Evolutionary conservation across 2,113 vertebrate species (phyloP).

Genomic region (Phaethon lepturus): DNA sequence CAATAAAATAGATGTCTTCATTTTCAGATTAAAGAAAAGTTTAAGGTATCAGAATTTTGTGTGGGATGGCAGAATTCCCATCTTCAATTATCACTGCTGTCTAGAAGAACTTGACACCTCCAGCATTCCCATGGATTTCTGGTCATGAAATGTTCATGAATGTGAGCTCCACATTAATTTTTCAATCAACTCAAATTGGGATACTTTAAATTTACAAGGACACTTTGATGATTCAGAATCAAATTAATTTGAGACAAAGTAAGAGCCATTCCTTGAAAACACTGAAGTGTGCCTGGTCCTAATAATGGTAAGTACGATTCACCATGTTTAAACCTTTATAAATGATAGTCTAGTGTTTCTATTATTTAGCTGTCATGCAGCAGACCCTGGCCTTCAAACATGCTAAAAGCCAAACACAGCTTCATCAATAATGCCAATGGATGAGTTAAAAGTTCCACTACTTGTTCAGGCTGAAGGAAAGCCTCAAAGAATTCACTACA

Average conservation of each 20-base stretch:
- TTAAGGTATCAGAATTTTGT: not conserved
- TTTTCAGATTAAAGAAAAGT: not conserved
- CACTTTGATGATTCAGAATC: not conserved
- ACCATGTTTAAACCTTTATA: not conserved
- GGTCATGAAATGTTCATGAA: not conserved
- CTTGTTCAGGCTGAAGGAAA: not conserved
- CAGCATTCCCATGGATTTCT: not conserved
- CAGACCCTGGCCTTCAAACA: not conserved
- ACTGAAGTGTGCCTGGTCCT: not conserved
- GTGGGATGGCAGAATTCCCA: not conserved
- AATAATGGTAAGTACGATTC: not conserved
- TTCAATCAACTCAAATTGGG: not conserved
- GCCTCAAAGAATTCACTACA: slow-evolving; percentile 32
- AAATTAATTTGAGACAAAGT: not conserved
- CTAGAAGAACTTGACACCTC: not conserved
- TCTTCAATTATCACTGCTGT: not conserved
- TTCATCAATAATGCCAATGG: not conserved
- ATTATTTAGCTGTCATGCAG: not conserved
- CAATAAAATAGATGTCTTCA: not conserved
- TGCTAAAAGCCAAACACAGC: not conserved
- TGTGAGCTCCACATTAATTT: not conserved
- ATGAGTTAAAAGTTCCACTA: slow-evolving; percentile 31
- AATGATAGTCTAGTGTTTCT: not conserved
- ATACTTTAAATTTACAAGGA: not conserved
- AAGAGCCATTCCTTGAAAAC: not conserved